These are phyloP conservation scores for Gonioctena quinquepunctata DNA, from an alignment of 1,140 invertebrate genomes.

Conservation along the genomic window DNA sequence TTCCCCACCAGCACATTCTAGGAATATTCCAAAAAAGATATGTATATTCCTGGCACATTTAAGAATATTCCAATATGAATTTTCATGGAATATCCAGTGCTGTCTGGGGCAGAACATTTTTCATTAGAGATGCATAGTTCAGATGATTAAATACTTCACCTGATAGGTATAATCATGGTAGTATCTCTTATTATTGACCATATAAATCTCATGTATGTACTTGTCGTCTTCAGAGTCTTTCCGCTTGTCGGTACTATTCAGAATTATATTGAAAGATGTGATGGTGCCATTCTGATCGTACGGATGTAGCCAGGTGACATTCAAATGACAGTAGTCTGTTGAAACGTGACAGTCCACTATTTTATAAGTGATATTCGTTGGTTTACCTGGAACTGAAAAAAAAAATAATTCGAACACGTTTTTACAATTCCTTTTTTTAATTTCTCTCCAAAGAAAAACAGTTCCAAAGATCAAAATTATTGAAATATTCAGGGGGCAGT, in stretches of 20 bases:
- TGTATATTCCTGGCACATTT: too few species aligned
- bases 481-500: too few species aligned
- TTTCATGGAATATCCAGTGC: too few species aligned
- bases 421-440: too few species aligned
- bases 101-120: too few species aligned
- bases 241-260: constrained; percentile 35
- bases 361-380: constrained; percentile 41
- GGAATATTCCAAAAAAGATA: too few species aligned
- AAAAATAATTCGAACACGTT: not conserved
- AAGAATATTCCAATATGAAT: too few species aligned
- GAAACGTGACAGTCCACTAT: constrained; percentile 34
- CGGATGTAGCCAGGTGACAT: constrained; percentile 41
- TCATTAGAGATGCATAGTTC: too few species aligned
- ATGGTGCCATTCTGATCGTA: constrained; percentile 42
- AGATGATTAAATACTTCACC: too few species aligned
- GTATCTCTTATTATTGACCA: constrained; percentile 32
- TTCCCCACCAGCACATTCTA: too few species aligned
- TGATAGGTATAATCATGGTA: constrained; percentile 36
- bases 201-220: constrained; percentile 33
- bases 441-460: too few species aligned
- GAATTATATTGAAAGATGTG: constrained; percentile 36
- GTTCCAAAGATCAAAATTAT: too few species aligned
- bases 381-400: constrained; percentile 38
- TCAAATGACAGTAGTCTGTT: constrained; percentile 40
- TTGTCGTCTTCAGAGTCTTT: constrained; percentile 24